Base-by-base conservation (phyloP, 2,797 vertebrate species). In the Gymnopithys bicolor region DNA sequence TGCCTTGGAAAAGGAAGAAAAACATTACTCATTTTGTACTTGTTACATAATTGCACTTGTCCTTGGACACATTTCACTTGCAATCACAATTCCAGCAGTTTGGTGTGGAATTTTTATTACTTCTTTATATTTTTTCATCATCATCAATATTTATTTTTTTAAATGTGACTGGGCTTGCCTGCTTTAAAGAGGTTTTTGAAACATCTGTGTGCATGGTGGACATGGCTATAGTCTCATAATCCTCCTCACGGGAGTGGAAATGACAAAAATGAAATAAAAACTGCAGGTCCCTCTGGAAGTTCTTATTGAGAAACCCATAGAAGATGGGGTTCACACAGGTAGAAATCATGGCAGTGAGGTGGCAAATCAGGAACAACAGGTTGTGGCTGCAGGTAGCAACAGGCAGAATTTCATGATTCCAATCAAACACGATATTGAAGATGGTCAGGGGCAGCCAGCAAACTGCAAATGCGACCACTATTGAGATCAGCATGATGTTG, bases 361-460 rank as follows among this genome's bases (percentile, higher is more conserved):
- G 98, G 75, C 98, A 99, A 74, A 99, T 98, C 80, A 98, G 97
- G 96, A 99, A 99, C 33, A 98, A 88, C 9, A 98, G 97, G 43
- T 99, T 98, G 93, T 99, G 98, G 93, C 97, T 98, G 96, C 98
- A 99, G 18, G 96, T 98, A 59, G 98, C 97, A 28, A 97, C 98
- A 13, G 97, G 97, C 46, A 97, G 87, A 75, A 97, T 98, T 94
- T 98, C 98, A 5, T 98, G 98, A 83, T 99, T 98, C 98, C 98
- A 99, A 59, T 99, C 98, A 84, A 98, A 98, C 78, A 99, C 97
- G 0, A 98, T 98, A 64, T 99, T 99, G 87, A 99, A 99, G 97
- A 99, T 98, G 91, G 98, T 98, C 25, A 99, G 98, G 13, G 98
- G 98, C 77, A 99, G 97, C 98, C 98, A 99, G 96, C 98, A 99